Percentiles rank a stretch among this genome's conserved stretches.
Evolutionary conservation across 2,888 invertebrate genomes (phyloP).

Genomic region (Diadegma fenestrale): DNA sequence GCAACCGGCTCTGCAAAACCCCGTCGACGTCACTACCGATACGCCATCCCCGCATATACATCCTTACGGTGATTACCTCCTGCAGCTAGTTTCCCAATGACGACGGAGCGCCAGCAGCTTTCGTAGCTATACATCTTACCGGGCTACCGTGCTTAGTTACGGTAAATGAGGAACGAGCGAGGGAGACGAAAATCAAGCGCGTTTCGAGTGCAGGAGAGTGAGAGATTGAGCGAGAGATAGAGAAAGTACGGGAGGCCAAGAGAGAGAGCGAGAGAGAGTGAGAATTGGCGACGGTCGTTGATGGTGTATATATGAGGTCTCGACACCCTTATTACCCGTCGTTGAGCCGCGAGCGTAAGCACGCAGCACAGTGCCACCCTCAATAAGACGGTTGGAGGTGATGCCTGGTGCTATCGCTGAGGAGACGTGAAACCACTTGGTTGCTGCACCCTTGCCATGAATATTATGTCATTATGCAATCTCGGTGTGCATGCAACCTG

Average conservation of each 20-base stretch:
- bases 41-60: constrained; percentile 24
- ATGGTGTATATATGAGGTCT: constrained; percentile 59
- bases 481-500: constrained; percentile 82
- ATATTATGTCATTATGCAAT: constrained; percentile 85
- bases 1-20: constrained; percentile 24
- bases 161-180: constrained; percentile 38
- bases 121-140: constrained; percentile 50
- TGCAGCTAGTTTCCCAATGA: constrained; percentile 54
- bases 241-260: constrained; percentile 27
- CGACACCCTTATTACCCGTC: constrained; percentile 80
- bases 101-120: constrained; percentile 50
- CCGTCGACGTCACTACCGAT: constrained; percentile 50
- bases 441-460: constrained; percentile 74
- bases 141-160: constrained; percentile 31
- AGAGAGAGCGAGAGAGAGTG: constrained; percentile 26
- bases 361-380: constrained; percentile 66
- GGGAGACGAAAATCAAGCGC: constrained; percentile 5
- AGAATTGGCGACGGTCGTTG: constrained; percentile 35
- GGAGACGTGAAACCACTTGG: constrained; percentile 38
- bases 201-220: constrained; percentile 2
- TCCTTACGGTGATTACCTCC: constrained; percentile 28
- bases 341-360: constrained; percentile 78
- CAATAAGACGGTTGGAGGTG: constrained; percentile 46
- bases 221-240: constrained; percentile 3
- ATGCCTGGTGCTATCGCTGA: constrained; percentile 42